Base-by-base conservation (phyloP, 2,113 vertebrate genomes). In the Chascanopsetta lugubris region DNA sequence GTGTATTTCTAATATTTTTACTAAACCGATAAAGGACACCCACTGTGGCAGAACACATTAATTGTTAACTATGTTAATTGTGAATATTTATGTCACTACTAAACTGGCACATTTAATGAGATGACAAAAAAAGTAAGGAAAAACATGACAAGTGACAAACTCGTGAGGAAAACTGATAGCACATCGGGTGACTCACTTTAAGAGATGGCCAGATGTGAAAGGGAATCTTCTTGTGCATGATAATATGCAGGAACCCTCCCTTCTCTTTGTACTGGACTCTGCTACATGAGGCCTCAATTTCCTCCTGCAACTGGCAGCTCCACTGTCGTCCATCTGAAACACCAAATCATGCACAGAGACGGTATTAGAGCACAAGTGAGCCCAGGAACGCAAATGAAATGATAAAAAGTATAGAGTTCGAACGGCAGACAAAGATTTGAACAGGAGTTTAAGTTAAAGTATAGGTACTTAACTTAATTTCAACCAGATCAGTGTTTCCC, bases 211-310 rank as follows among this genome's bases (percentile, higher is more conserved):
- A 99, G 9, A 77, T 93, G 81, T 96, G 94, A 69, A 97, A 92
- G 12, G 97, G 97, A 69, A 99, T 96, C 89, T 98, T 99, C 88
- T 99, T 99, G 77, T 95, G 94, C 87, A 99, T 87, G 34, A 94
- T 85, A 29, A 99, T 87, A 24, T 96, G 95, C 27, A 99, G 88
- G 42, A 96, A 87, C 30, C 94, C 94, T 29, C 95, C 94, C 61
- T 97, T 97, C 55, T 95, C 93, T 34, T 94, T 96, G 86, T 90
- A 91, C 69, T 96, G 95, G 10, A 97, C 70, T 88, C 95, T 95
- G 83, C 94, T 93, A 73, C 96, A 98, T 0, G 97, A 98, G 26
- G 95, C 86, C 82, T 99, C 96, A 1, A 99, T 98, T 76, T 99
- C 97, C 60, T 94, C 94, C 2, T 94, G 94, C 71, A 99, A 91